Evolutionary conservation across 2,888 invertebrate genomes (phyloP).

Genomic region (Eristalis intricaria): DNA sequence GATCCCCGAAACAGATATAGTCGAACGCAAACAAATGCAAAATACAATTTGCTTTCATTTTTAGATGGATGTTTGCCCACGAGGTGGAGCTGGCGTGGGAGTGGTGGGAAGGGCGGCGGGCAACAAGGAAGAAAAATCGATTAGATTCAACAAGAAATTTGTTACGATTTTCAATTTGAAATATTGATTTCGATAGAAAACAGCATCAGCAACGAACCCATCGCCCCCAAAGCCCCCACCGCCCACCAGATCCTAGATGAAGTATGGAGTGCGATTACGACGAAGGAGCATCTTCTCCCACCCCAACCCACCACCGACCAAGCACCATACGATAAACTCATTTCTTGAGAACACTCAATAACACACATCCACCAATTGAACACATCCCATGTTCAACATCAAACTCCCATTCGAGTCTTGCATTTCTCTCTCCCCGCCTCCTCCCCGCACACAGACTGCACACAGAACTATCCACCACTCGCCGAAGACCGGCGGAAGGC

Average conservation of each 20-base stretch:
- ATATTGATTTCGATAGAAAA: conserved; percentile 39
- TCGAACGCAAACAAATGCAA: conserved; percentile 11
- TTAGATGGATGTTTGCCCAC: background rate
- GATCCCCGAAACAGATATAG: background rate
- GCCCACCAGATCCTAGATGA: background rate
- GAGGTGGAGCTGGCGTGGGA: background rate
- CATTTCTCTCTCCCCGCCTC: background rate
- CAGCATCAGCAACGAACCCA: background rate
- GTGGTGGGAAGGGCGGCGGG: too few species aligned
- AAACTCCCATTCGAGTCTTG: background rate
- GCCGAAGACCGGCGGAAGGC: too few species aligned
- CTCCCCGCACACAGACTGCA: background rate
- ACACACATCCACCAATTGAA: background rate
- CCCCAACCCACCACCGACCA: background rate
- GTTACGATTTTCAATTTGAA: conserved; percentile 57
- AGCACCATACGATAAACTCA: background rate
- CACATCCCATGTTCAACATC: background rate
- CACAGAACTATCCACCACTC: background rate
- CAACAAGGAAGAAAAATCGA: conserved; percentile 34
- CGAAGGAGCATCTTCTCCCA: background rate
- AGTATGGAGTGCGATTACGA: background rate
- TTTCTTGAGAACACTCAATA: background rate
- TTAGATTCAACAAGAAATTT: conserved; percentile 64
- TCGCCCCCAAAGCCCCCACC: too few species aligned
- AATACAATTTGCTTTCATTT: conserved; percentile 17